Conservation (phyloP, 2,888 invertebrate species). For the Amorpha juglandis region DNA sequence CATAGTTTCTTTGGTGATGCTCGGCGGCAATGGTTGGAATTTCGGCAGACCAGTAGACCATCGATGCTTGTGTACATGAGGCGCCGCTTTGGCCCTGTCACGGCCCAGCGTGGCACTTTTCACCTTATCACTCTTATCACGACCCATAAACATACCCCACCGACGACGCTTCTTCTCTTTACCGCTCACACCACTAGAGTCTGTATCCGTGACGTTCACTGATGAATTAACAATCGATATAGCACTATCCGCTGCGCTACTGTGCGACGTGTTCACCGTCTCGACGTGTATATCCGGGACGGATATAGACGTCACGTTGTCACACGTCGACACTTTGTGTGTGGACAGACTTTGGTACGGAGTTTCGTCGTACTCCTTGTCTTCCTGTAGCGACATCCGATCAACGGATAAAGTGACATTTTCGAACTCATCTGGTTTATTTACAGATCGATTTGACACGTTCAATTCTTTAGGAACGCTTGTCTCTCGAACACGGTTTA, state of each 20-base stretch:
- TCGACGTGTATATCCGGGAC: constrained; percentile 48
- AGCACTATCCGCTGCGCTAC: constrained; percentile 52
- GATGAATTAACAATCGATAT: constrained; percentile 61
- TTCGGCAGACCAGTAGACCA: constrained; percentile 90
- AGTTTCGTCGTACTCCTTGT: constrained; percentile 70
- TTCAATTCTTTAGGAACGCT: constrained; percentile 68
- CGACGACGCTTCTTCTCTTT: constrained; percentile 87
- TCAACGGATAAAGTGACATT: constrained; percentile 62
- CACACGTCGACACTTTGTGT: constrained; percentile 63
- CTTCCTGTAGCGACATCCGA: constrained; percentile 60
- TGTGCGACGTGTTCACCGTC: constrained; percentile 45
- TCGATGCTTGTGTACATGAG: constrained; percentile 83
- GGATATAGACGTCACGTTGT: constrained; percentile 73
- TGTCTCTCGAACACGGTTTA: constrained; percentile 71
- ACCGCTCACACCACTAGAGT: constrained; percentile 47
- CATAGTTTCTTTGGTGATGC: constrained; percentile 92
- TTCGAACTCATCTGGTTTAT: constrained; percentile 60
- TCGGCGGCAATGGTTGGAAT: constrained; percentile 88
- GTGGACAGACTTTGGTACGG: constrained; percentile 78
- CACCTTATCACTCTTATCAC: constrained; percentile 83
- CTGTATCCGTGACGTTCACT: constrained; percentile 63
- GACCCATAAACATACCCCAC: constrained; percentile 88
- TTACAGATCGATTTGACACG: constrained; percentile 53
- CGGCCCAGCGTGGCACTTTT: constrained; percentile 89
- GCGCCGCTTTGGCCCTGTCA: constrained; percentile 80